These are phyloP conservation scores for Sebastiscus albofasciatus DNA, from an alignment of 2,797 vertebrate genomes.

Conservation along the genomic window DNA sequence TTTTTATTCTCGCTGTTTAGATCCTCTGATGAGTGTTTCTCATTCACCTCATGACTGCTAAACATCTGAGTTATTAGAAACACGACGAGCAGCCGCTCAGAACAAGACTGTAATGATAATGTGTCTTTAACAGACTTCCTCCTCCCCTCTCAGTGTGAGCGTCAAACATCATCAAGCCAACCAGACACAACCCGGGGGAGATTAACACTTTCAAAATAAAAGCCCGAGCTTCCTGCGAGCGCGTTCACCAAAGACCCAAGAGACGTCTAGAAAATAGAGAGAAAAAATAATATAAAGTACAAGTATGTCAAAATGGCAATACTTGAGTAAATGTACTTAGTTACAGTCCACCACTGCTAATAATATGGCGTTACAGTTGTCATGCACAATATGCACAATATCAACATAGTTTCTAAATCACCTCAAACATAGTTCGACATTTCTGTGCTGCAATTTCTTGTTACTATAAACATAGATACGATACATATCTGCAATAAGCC, in stretches of 20 bases:
- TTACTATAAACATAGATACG: no score
- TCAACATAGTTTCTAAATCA: no score
- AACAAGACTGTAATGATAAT: not conserved
- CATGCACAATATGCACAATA: no score
- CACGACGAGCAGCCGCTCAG: not conserved
- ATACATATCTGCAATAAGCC: no score
- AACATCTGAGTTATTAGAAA: rapidly evolving
- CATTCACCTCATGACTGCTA: not conserved
- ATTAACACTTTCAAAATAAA: slow-evolving; percentile 44
- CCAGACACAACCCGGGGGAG: not conserved
- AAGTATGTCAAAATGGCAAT: no score
- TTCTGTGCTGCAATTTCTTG: no score
- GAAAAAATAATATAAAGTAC: no score
- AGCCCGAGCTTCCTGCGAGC: not conserved
- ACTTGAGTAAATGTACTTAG: no score
- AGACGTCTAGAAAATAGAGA: not conserved
- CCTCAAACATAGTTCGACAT: no score
- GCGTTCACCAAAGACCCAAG: not conserved
- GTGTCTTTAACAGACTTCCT: slow-evolving; percentile 25
- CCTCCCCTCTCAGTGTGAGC: not conserved
- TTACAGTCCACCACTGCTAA: no score
- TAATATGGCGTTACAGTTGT: no score
- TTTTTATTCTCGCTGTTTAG: not conserved
- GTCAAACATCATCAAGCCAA: not conserved
- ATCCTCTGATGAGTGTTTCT: not conserved